Evolutionary conservation across 2,888 invertebrate species (phyloP), one percentile per base, ranked within the genome.

Genomic region (Polymixis lichenea): DNA sequence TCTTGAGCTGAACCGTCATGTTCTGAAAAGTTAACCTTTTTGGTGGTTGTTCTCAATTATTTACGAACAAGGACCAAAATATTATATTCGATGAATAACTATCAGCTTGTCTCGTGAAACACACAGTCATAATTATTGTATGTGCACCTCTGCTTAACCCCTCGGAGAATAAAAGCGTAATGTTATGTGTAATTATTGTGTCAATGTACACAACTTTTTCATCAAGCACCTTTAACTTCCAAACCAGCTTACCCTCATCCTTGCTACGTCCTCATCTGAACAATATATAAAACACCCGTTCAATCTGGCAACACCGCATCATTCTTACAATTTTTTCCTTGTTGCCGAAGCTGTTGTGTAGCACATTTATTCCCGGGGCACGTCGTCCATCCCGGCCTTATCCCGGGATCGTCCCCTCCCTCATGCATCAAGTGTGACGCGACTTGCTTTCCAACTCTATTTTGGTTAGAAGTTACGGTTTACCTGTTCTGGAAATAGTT

Each of bases 351-450:
- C 72, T 64, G 51, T 77, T 58, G 74, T 74, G 61, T 58, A 67
- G 51, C 67, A 32, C 67, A 84, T 84, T 84, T 65, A 73, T 78
- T 75, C 73, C 75, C 83, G 72, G 72, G 46, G 71, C 84, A 84
- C 84, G 83, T 85, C 75, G 66, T n/a, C 46, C 43, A 38, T 79
- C 72, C 74, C 79, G 65, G 62, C 72, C 77, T 64, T 77, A 64
- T 83, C 56, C 76, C 75, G 66, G 67, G 56, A 62, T 68, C 67
- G 77, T 72, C 74, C 71, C 67, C 51, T 72, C 77, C 69, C 77
- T 78, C 70, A 86, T 88, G 78, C 78, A 88, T 88, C 82, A 88
- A 77, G 46, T 71, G 86, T 81, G 84, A 86, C 86, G 78, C 62
- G 69, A 72, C 68, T 73, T 72, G 80, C 46, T 74, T 78, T 75